These are phyloP conservation scores for Gracilinanus agilis DNA, from an alignment of 2,113 vertebrate species.

Conservation along the genomic window DNA sequence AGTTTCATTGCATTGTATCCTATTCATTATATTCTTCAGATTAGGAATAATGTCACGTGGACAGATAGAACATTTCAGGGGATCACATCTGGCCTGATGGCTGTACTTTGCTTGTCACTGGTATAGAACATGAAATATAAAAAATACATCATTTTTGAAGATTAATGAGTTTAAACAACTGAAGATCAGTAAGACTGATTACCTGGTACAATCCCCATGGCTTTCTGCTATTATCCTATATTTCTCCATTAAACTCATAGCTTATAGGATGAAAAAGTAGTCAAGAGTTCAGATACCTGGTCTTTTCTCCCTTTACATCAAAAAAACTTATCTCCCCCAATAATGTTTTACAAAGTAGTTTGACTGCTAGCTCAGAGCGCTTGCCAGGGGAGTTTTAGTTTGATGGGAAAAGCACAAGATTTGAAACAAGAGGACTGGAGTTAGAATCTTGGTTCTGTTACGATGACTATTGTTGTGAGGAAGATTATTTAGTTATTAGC, in stretches of 20 bases:
- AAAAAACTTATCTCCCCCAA: not conserved
- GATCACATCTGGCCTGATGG: too few relatives aligned
- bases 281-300: not conserved
- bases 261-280: not conserved
- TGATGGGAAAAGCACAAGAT: not conserved
- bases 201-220: constrained; percentile 34
- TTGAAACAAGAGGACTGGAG: not conserved
- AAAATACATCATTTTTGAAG: constrained; percentile 47
- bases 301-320: constrained; percentile 33
- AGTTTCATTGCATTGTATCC: too few relatives aligned
- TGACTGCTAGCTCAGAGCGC: not conserved
- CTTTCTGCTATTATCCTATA: not conserved
- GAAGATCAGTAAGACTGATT: constrained; percentile 20
- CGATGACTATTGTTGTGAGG: too few relatives aligned
- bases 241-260: constrained; percentile 24
- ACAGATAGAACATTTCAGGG: too few relatives aligned
- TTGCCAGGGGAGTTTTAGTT: not conserved
- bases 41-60: too few relatives aligned
- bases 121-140: constrained; percentile 34
- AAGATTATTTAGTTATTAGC: too few relatives aligned
- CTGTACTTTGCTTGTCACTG: too few relatives aligned
- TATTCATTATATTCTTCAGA: too few relatives aligned
- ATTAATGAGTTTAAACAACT: constrained; percentile 57
- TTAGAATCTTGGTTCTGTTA: not conserved
- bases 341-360: not conserved